These are phyloP conservation scores for Rhyacophila brunnea DNA, from an alignment of 1,140 invertebrate species.

Conservation along the genomic window DNA sequence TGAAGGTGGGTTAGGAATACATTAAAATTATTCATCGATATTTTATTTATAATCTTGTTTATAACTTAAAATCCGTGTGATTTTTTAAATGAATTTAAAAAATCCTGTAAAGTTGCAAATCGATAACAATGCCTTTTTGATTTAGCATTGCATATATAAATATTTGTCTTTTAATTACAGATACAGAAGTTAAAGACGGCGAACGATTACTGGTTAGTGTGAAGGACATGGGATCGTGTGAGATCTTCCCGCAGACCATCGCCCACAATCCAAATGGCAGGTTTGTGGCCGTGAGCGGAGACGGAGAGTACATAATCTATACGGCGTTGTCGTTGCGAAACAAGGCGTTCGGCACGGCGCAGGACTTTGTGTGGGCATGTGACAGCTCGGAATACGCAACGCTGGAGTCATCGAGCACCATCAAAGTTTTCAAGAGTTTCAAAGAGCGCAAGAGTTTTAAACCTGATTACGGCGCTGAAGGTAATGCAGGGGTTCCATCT, in stretches of 20 bases:
- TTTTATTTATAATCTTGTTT: too few species aligned
- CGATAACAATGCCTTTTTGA: too few species aligned
- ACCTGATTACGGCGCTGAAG: slow-evolving; percentile 93
- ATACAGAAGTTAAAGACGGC: slow-evolving; percentile 81
- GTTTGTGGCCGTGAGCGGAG: slow-evolving; percentile 98
- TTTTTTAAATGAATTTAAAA: too few species aligned
- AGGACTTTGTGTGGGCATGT: slow-evolving; percentile 98
- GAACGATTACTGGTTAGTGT: slow-evolving; percentile 89
- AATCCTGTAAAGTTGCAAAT: too few species aligned
- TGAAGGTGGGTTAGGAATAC: slow-evolving; percentile 58
- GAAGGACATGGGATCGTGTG: slow-evolving; percentile 99
- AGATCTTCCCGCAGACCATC: slow-evolving; percentile 98
- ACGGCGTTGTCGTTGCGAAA: slow-evolving; percentile 98
- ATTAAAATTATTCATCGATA: too few species aligned
- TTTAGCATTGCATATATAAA: too few species aligned
- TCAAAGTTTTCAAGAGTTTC: slow-evolving; percentile 98
- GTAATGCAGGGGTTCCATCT: too few species aligned
- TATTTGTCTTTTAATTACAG: slow-evolving; percentile 36
- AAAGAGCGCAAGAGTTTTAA: slow-evolving; percentile 96
- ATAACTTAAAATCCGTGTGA: too few species aligned
- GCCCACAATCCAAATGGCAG: slow-evolving; percentile 98
- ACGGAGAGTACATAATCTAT: slow-evolving; percentile 99
- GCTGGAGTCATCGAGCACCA: slow-evolving; percentile 83
- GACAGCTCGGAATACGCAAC: slow-evolving; percentile 96
- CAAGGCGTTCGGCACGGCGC: slow-evolving; percentile 96